Base-by-base conservation (phyloP, 1,140 invertebrate species). In the Pinna nobilis region DNA sequence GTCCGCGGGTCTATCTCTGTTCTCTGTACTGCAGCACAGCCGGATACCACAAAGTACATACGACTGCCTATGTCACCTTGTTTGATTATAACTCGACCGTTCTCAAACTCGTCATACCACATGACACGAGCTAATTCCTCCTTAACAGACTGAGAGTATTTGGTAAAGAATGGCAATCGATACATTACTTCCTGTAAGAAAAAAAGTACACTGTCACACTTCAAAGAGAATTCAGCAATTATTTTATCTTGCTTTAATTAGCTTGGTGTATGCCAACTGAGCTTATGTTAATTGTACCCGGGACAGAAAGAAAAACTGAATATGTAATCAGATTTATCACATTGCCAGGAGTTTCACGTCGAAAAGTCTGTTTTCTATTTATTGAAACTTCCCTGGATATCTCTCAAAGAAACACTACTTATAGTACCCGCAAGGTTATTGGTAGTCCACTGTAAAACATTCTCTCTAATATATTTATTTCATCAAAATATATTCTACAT, bases 11-110 rank as follows among this genome's bases (percentile, higher is more conserved):
- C 75, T 32, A 28, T 74, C 35, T 74, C 63, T 20, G 67, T 65
- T 33, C 53, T 68, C 11, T 70, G 55, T 28, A 77, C 53, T 9
- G 41, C 39, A 13, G 77, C 76, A 20, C 37, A 47, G 0, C 76
- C 79, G 3, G 69, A 76, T n/a, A 78, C 60, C 15, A 80, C 63
- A 32, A 80, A 80, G 35, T 80, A 80, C 60, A 80, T 71, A 9
- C 61, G 30, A 18, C 23, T 49, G 4, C 79, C 79, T 3, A 61
- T 32, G 32, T 80, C 68, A 5, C 72, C 79, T 49, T 80, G 79
- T 9, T 61, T 68, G 39, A 80, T 73, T 18, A 80, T 64, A 15
- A 78, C 59, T n/a, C 76, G 39, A 1, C 64, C 73, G 44, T 74
- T 50, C 25, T 76, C 79, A 44, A 76, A 61, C 7, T 60, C 5